These are phyloP conservation scores for Nomada lathburiana DNA, from an alignment of 2,888 invertebrate species.

Conservation along the genomic window DNA sequence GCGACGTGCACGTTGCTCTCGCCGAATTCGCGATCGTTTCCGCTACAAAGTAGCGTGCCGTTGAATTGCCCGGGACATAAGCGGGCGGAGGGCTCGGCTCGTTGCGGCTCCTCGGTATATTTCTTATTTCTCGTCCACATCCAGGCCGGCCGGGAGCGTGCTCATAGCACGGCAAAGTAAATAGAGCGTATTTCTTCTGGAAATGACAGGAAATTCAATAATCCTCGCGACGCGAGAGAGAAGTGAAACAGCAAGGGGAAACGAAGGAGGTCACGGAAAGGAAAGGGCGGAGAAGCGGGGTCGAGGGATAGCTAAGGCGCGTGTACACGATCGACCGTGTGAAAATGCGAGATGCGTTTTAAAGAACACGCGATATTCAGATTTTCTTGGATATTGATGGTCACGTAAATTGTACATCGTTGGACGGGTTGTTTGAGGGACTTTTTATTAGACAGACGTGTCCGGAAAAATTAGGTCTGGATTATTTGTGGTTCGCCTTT, in stretches of 20 bases:
- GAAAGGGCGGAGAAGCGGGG: constrained; percentile 23
- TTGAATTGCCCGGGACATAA: constrained; percentile 52
- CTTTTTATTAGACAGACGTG: background rate
- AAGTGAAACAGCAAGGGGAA: constrained; percentile 58
- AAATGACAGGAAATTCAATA: constrained; percentile 83
- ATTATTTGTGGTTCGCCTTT: no score
- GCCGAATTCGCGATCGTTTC: constrained; percentile 52
- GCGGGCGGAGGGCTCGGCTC: constrained; percentile 51
- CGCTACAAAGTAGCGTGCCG: constrained; percentile 48
- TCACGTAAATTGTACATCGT: constrained; percentile 1
- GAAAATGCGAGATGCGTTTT: constrained; percentile 37
- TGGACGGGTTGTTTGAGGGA: constrained; percentile 4
- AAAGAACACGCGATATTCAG: constrained; percentile 34
- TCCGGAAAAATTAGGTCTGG: background rate
- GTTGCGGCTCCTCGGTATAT: constrained; percentile 60
- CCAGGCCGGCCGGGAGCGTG: constrained; percentile 58
- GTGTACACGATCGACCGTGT: constrained; percentile 30
- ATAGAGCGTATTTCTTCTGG: constrained; percentile 83
- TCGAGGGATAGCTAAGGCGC: constrained; percentile 38
- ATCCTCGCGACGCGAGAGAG: constrained; percentile 76
- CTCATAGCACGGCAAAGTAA: constrained; percentile 72
- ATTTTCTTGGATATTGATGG: constrained; percentile 34
- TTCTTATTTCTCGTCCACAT: constrained; percentile 73
- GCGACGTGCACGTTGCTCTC: constrained; percentile 12
- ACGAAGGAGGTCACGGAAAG: constrained; percentile 40